Conservation (phyloP, 92 coral and sea anemone genomes). For the Virgularia gustaviana region DNA sequence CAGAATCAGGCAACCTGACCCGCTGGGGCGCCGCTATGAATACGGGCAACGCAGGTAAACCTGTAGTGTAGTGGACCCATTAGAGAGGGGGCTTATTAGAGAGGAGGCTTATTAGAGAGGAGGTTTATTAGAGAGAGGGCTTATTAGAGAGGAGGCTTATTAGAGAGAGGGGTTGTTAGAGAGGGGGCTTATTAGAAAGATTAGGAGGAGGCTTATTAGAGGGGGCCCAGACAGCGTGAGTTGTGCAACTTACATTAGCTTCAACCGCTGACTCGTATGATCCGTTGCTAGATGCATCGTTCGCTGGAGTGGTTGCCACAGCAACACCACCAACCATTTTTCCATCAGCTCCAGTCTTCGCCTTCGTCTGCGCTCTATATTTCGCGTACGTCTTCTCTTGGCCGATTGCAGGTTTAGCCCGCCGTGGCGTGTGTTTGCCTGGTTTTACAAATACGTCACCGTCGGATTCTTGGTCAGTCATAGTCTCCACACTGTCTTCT, state of each 20-base stretch:
- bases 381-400: slow-evolving; percentile 48
- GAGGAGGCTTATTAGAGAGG: too few relatives aligned
- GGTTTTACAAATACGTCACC: slow-evolving; percentile 55
- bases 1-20: too few relatives aligned
- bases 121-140: too few relatives aligned
- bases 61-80: too few relatives aligned
- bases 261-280: slow-evolving; percentile 54
- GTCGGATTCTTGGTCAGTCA: slow-evolving; percentile 73
- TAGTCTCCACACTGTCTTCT: slow-evolving; percentile 33
- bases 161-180: too few relatives aligned
- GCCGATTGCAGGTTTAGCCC: slow-evolving; percentile 27
- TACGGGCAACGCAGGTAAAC: too few relatives aligned
- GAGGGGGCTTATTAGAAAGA: too few relatives aligned
- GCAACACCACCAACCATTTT: slow-evolving; percentile 97
- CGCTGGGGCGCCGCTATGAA: too few relatives aligned
- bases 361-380: slow-evolving; percentile 57
- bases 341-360: slow-evolving; percentile 77
- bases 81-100: too few relatives aligned
- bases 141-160: too few relatives aligned
- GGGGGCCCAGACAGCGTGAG: neutral
- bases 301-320: slow-evolving; percentile 62
- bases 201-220: neutral
- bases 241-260: slow-evolving; percentile 20
- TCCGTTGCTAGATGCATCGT: slow-evolving; percentile 65
- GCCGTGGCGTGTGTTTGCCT: slow-evolving; percentile 37